A percentile compares a stretch with the other conserved stretches of the same genome.
Evolutionary conservation across 2,888 invertebrate species (phyloP).

Genomic region (Bugula neritina): DNA sequence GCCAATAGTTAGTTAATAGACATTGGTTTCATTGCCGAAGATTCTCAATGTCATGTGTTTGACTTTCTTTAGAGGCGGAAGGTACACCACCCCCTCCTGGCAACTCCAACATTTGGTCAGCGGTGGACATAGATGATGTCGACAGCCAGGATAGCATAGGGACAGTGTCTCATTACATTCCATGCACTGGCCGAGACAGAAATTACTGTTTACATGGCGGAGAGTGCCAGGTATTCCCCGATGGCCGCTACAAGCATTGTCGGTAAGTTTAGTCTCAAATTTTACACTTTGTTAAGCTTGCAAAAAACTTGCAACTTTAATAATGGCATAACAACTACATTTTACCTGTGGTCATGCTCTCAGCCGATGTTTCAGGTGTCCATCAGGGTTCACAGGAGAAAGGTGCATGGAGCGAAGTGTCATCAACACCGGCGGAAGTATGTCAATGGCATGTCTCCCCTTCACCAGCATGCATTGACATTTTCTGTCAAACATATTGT

Average conservation of each 20-base stretch:
- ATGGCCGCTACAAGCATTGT: conserved; percentile 20
- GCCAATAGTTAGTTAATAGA: too few relatives aligned
- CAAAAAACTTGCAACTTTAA: too few relatives aligned
- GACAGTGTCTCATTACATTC: conserved; percentile 25
- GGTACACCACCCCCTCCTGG: conserved; percentile 20
- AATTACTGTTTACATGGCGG: conserved; percentile 23
- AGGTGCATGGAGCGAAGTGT: conserved; percentile 26
- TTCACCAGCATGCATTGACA: neutral
- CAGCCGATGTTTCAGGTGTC: conserved; percentile 26
- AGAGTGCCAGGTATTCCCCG: conserved; percentile 10
- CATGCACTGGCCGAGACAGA: conserved; percentile 3
- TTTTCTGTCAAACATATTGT: neutral
- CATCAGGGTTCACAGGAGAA: conserved; percentile 17
- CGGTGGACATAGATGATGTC: neutral
- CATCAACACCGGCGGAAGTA: neutral
- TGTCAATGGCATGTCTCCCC: conserved; percentile 1
- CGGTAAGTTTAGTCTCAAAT: too few relatives aligned
- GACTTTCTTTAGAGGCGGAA: neutral
- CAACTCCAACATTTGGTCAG: neutral
- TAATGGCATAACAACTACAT: too few relatives aligned
- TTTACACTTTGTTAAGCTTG: too few relatives aligned
- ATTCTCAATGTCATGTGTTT: too few relatives aligned
- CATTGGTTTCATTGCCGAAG: too few relatives aligned
- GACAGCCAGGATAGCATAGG: neutral
- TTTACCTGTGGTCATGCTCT: too few relatives aligned